Conservation (phyloP, 2,113 vertebrate genomes). For the Atractosteus spatula region DNA sequence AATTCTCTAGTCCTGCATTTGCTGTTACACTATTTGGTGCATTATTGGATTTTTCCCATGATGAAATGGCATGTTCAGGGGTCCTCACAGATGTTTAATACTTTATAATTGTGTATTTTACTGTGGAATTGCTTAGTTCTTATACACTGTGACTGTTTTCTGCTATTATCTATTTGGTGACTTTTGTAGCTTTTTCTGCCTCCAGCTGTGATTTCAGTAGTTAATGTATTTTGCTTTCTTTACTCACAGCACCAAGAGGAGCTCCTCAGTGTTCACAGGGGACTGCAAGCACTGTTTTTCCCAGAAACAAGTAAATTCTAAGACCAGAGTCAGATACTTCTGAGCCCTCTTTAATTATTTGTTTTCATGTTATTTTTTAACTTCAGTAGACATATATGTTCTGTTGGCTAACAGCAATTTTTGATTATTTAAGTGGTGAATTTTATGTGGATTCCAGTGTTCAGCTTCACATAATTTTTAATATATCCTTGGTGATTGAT, state of each 20-base stretch:
- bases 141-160: neutral
- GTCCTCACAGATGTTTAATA: neutral
- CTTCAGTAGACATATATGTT: too few relatives aligned
- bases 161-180: neutral
- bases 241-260: conserved; percentile 60
- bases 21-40: neutral
- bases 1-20: neutral
- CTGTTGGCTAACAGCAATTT: too few relatives aligned
- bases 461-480: too few relatives aligned
- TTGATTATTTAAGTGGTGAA: too few relatives aligned
- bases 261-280: conserved; percentile 57
- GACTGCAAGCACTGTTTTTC: conserved; percentile 62
- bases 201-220: neutral
- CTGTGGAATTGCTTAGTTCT: conserved; percentile 10
- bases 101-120: neutral
- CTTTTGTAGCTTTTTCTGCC: conserved; percentile 20
- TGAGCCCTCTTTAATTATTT: too few relatives aligned
- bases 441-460: too few relatives aligned
- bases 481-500: too few relatives aligned
- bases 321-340: conserved; percentile 8
- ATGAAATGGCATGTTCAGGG: neutral
- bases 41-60: neutral
- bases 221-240: conserved; percentile 11
- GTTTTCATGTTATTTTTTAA: too few relatives aligned
- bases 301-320: conserved; percentile 46